A percentile compares a stretch with the other conserved stretches of the same genome.
phyloP scores from a whole-genome alignment of 2,113 vertebrate species.

The western clawed frog (Xenopus tropicalis) region UCB_Xtro_10.0 CM004450.2:118371001-118371500 shows the following conservation, averaged over 20 bases:
- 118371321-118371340: too few species aligned
- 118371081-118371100: not conserved
- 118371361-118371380: not conserved
- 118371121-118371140: not conserved
- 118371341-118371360: not conserved
- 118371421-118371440: not conserved
- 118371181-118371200: not conserved
- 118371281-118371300: not conserved
- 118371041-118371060: not conserved
- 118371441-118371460: too few species aligned
- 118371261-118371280: not conserved
- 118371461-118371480: too few species aligned
- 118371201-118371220: not conserved
- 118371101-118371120: not conserved
- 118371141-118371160: not conserved
- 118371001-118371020: not conserved
- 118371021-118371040: not conserved
- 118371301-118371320: not conserved
- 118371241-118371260: not conserved
- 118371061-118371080: not conserved
- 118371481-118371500: too few species aligned
- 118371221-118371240: not conserved
- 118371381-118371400: not conserved
- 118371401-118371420: not conserved
- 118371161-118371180: not conserved